These are phyloP conservation scores for Hylaeus anthracinus DNA, from an alignment of 1,140 invertebrate species.

Conservation along the genomic window DNA sequence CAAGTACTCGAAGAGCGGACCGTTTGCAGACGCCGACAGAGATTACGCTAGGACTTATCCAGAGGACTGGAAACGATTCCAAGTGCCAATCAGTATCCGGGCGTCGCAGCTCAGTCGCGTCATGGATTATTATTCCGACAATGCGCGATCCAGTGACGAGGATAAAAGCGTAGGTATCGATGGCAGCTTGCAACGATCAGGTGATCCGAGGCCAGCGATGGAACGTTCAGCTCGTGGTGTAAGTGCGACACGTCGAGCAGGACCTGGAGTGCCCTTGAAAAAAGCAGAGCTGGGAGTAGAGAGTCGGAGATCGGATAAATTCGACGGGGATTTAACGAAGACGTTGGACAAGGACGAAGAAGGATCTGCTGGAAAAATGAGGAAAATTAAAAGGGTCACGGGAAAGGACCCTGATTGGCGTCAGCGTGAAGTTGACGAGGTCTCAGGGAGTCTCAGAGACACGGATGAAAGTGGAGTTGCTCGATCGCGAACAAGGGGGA, in stretches of 20 bases:
- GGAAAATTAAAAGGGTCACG: constrained; percentile 37
- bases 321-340: constrained; percentile 29
- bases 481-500: neutral
- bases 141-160: neutral
- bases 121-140: neutral
- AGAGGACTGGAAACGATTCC: neutral
- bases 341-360: constrained; percentile 40
- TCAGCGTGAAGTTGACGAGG: neutral
- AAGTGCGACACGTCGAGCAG: constrained; percentile 4
- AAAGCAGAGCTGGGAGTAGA: constrained; percentile 1
- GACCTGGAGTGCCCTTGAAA: neutral
- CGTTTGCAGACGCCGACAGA: neutral
- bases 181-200: too few species aligned
- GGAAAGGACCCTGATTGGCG: constrained; percentile 1
- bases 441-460: neutral
- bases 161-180: neutral
- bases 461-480: neutral
- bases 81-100: too few species aligned
- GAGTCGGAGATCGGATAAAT: constrained; percentile 5
- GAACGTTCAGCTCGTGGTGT: neutral
- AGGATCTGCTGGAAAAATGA: constrained; percentile 36
- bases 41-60: neutral
- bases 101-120: accelerated
- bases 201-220: neutral
- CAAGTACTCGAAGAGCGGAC: neutral